A percentile compares a stretch with the other conserved stretches of the same genome.
Evolutionary conservation across 2,888 invertebrate genomes (phyloP).

Genomic region (Lutraria lutraria): DNA sequence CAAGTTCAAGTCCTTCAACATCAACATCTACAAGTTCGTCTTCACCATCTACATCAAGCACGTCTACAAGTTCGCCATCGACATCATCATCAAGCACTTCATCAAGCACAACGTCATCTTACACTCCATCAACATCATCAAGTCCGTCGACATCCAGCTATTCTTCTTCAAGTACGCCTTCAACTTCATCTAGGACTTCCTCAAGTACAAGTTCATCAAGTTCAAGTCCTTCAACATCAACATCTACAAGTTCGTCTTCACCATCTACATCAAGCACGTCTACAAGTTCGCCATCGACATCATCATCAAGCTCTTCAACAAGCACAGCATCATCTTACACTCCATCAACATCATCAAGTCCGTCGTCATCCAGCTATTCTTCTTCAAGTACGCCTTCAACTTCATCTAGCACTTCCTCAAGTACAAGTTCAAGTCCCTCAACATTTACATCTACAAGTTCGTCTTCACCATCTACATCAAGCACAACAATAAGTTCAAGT

Average conservation of each 20-base stretch:
- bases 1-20: too few species aligned
- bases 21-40: too few species aligned
- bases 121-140: not conserved
- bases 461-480: too few species aligned
- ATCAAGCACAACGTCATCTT: not conserved
- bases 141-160: too few species aligned
- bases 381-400: not conserved
- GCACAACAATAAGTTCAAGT: too few species aligned
- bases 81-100: constrained; percentile 11
- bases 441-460: too few species aligned
- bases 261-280: not conserved
- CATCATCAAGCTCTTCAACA: not conserved
- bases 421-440: too few species aligned
- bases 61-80: not conserved
- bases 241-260: not conserved
- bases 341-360: not conserved
- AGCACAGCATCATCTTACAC: not conserved
- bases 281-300: not conserved
- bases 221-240: not conserved
- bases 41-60: not conserved
- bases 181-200: not conserved
- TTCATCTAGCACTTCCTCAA: too few species aligned
- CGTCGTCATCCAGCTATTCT: not conserved
- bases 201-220: not conserved
- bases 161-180: not conserved